Base-by-base conservation (phyloP, 2,888 invertebrate genomes). In the Arenicola marina region DNA sequence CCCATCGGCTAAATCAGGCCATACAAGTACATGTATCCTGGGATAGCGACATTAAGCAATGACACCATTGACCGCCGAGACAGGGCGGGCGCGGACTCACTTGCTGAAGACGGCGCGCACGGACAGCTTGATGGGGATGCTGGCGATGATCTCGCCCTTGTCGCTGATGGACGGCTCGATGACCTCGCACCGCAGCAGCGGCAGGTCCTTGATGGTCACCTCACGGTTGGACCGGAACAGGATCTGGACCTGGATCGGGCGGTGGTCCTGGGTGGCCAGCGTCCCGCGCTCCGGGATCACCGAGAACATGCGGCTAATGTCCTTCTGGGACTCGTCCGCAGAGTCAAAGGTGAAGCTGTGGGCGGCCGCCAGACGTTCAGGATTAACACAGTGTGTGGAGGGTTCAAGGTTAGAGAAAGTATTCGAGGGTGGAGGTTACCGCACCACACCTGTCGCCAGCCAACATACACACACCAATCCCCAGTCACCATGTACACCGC, bases 71-170 rank as follows among this genome's bases (percentile, higher is more conserved):
- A n/a, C n/a, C n/a, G n/a, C n/a, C n/a, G n/a, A n/a, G n/a, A 4
- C 24, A 32, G 43, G 2, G 18, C 15, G n/a, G n/a, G n/a, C n/a
- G n/a, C n/a, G n/a, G n/a, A 74, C 80, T 73, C 69, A 84, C 83
- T 82, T 84, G 78, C 79, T 80, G 70, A 79, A 83, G 46, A 83
- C 78, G 32, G 82, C 73, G 64, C 77, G 77, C 31, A 79, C 83
- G 15, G 82, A 80, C 4, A 84, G 73, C 69, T 82, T 82, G 68
- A 84, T 78, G n/a, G 84, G 84, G 43, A 84, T 83, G 62, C 77
- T 78, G 53, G 84, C 84, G 46, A 84, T 83, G 24, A 78, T 73
- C 66, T 82, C 80, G 3, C 80, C 81, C 28, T 75, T 76, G 18
- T 80, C 79, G 0, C 73, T 76, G 3, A 81, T 70, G 60, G 72